Evolutionary conservation across 2,113 vertebrate genomes (phyloP).

Genomic region (Crotalus tigris): DNA sequence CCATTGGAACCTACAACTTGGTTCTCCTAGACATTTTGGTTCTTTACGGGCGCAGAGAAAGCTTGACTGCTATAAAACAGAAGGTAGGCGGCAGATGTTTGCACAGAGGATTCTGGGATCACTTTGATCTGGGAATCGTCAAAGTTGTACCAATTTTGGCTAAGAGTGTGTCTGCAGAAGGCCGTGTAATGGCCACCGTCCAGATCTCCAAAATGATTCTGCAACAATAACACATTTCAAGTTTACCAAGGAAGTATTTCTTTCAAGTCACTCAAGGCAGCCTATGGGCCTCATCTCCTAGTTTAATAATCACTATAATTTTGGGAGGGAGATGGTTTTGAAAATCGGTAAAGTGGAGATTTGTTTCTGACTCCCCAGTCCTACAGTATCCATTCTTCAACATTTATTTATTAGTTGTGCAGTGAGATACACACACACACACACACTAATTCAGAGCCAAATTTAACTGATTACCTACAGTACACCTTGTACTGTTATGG

Average conservation of each 20-base stretch:
- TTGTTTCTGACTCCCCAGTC: neutral
- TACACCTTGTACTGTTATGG: too few species aligned
- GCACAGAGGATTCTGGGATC: conserved; percentile 70
- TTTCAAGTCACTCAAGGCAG: neutral
- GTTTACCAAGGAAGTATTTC: neutral
- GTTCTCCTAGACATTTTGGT: conserved; percentile 28
- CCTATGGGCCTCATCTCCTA: neutral
- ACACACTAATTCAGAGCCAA: neutral
- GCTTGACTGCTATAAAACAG: conserved; percentile 78
- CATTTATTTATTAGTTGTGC: neutral
- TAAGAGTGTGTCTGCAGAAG: conserved; percentile 73
- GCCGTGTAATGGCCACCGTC: conserved; percentile 86
- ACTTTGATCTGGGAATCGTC: conserved; percentile 72
- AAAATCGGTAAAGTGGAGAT: neutral
- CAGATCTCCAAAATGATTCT: conserved; percentile 86
- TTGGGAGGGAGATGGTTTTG: neutral
- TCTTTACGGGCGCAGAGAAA: conserved; percentile 56
- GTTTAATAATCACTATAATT: neutral
- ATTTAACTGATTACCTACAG: neutral
- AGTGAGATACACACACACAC: neutral
- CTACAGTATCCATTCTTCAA: neutral
- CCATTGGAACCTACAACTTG: neutral
- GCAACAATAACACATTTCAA: conserved; percentile 6
- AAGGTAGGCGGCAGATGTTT: conserved; percentile 77
- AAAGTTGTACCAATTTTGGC: conserved; percentile 77